Percentiles rank a stretch among this genome's conserved stretches.
These are phyloP conservation scores for Atrichornis clamosus DNA, from an alignment of 2,113 vertebrate species.

Conservation along the genomic window DNA sequence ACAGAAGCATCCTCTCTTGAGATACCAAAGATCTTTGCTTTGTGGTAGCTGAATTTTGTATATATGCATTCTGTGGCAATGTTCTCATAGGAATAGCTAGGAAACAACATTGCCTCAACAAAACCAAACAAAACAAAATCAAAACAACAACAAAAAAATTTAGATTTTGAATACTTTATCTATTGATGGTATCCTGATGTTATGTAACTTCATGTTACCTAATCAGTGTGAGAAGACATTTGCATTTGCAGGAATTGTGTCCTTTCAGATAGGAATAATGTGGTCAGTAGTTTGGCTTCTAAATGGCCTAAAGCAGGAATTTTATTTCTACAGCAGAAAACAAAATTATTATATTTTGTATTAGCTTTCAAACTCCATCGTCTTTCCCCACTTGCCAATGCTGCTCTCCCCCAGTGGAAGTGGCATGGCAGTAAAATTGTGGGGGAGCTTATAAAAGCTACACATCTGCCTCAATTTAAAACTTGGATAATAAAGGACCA, in stretches of 20 bases:
- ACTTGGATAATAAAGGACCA: not conserved
- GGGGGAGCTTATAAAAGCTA: constrained; percentile 11
- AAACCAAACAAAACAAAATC: not conserved
- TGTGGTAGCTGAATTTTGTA: not conserved
- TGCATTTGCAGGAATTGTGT: not conserved
- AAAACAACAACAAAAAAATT: no score
- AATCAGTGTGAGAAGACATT: not conserved
- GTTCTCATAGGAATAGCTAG: not conserved
- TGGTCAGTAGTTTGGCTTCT: not conserved
- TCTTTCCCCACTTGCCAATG: not conserved
- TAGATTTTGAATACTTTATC: not conserved
- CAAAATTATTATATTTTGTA: not conserved
- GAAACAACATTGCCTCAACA: not conserved
- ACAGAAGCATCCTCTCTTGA: not conserved
- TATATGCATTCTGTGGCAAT: not conserved
- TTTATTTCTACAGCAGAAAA: not conserved
- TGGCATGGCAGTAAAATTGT: not conserved
- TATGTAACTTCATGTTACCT: not conserved
- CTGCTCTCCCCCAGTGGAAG: not conserved
- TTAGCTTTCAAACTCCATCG: not conserved
- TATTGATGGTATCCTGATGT: not conserved
- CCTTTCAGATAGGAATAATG: not conserved
- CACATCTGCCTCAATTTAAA: constrained; percentile 22
- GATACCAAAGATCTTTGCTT: not conserved
- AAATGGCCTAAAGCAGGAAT: not conserved